Evolutionary conservation across 2,113 vertebrate species (phyloP), one percentile per base, ranked within the genome.

Genomic region (Tenebrosternarchus preto): DNA sequence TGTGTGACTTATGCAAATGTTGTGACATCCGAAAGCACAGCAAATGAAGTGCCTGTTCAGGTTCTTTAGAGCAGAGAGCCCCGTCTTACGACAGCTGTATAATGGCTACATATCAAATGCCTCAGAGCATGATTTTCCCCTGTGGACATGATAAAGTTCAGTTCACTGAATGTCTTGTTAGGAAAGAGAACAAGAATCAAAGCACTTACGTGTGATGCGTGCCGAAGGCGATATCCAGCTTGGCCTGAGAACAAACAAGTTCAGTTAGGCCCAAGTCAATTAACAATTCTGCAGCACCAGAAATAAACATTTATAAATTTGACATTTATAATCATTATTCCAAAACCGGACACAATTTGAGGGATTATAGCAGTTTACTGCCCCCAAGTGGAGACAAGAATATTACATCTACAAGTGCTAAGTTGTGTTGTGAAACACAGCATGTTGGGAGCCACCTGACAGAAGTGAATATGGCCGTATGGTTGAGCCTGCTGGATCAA

Each of bases 171-270:
- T 15, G 8, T n/a, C n/a, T 12, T 50, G 12, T 50, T 50, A 50
- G 6, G 2, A 29, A 29, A 66, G 39, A n/a, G 27, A 74, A 27
- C 0, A 69, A 31, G 68, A 5, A 5, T 3, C 57, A 15, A 11
- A 66, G 36, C 22, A 93, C 97, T 96, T 95, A 99, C 97, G 97
- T 99, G 86, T 99, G 98, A 81, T 99, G 98, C 59, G 97, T 99
- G 90, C 98, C 98, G 91, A 98, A 99, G 1, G 96, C 96, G 88
- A 98, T 98, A 87, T 98, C 97, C 93, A 99, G 88, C 88, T 98
- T 98, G 56, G 98, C 97, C 97, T 99, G 89, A 63, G 77, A 91
- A 87, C n/a, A n/a, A 84, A 53, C 84, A 66, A 31, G 43, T 24
- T 43, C 11, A 25, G n/a, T 76, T 43, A 19, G 63, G 24, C 27